A percentile compares a stretch with the other conserved stretches of the same genome.
phyloP scores from a whole-genome alignment of 2,888 invertebrate species.

The Volucella inflata region DNA sequence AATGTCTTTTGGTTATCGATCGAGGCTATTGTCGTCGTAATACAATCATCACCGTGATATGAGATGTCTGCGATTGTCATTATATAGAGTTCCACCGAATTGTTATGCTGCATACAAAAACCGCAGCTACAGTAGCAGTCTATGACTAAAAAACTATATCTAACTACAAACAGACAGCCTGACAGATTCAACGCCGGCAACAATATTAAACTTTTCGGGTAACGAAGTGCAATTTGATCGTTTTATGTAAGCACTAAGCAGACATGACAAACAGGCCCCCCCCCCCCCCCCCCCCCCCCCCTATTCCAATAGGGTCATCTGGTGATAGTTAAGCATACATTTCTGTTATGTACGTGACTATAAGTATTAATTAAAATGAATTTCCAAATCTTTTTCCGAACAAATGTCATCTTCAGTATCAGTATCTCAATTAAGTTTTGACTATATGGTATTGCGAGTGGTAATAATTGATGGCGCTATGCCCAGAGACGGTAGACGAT shows the following conservation, averaged over 20 bases:
- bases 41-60: conserved; percentile 45
- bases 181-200: conserved; percentile 22
- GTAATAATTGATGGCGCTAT: conserved; percentile 12
- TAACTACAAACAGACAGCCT: conserved; percentile 1
- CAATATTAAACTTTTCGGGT: conserved; percentile 33
- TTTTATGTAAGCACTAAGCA: conserved; percentile 50
- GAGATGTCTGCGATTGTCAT: conserved; percentile 51
- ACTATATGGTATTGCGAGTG: neutral
- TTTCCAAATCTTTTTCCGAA: too few species aligned
- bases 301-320: conserved; percentile 1
- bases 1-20: conserved; percentile 21
- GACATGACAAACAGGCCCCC: conserved; percentile 27
- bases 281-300: neutral
- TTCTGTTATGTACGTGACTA: too few species aligned
- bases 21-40: conserved; percentile 23
- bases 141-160: neutral
- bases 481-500: neutral
- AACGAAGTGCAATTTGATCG: conserved; percentile 58
- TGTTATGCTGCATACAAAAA: conserved; percentile 17
- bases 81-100: conserved; percentile 19
- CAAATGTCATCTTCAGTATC: too few species aligned
- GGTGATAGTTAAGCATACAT: neutral
- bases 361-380: too few species aligned
- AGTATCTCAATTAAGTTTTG: too few species aligned
- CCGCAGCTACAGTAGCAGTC: neutral